Evolutionary conservation across 1,140 invertebrate genomes (phyloP).

Genomic region (Zaprionus ornatus): DNA sequence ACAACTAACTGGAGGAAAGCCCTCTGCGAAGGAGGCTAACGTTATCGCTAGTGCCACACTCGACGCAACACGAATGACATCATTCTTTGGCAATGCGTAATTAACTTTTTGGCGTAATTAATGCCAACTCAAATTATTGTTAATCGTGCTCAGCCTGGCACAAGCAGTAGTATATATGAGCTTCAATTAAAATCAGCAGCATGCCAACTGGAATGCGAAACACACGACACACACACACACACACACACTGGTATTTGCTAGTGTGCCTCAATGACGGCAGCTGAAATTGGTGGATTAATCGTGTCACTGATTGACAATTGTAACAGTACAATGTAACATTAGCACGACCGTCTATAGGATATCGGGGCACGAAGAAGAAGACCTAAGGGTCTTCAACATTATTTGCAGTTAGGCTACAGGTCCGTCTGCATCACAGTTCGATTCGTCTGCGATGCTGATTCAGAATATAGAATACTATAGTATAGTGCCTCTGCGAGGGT

Average conservation of each 20-base stretch:
- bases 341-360: too few relatives aligned
- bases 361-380: too few relatives aligned
- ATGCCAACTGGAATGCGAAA: conserved; percentile 37
- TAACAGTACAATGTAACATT: neutral
- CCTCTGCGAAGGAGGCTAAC: neutral
- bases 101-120: conserved; percentile 84
- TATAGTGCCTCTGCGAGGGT: too few relatives aligned
- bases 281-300: neutral
- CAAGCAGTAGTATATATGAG: conserved; percentile 73
- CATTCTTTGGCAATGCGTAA: conserved; percentile 66
- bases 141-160: conserved; percentile 80
- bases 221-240: conserved; percentile 7
- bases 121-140: conserved; percentile 84
- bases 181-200: conserved; percentile 80
- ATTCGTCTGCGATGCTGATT: too few relatives aligned
- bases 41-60: conserved; percentile 34
- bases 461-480: too few relatives aligned
- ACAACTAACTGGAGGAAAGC: neutral
- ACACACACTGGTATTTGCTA: neutral
- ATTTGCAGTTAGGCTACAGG: too few relatives aligned
- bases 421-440: too few relatives aligned
- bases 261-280: neutral
- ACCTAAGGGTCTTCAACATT: too few relatives aligned
- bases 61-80: conserved; percentile 36
- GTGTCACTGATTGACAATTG: neutral